phyloP scores from a whole-genome alignment of 2,113 vertebrate species.

The Tragelaphus strepsiceros region DNA sequence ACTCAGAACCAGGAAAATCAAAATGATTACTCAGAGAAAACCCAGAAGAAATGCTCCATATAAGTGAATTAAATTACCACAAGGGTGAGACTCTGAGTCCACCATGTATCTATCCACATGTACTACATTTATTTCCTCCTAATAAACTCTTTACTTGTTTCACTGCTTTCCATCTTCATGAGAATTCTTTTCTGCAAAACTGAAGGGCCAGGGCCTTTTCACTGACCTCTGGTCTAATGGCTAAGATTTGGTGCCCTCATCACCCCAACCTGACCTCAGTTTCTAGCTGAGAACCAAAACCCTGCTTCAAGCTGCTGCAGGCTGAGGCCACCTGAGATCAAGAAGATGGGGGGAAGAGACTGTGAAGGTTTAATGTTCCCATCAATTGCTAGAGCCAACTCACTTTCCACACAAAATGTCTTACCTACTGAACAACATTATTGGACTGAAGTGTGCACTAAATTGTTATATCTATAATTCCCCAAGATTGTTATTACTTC shows the following conservation, averaged over 20 bases:
- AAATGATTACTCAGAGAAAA: neutral
- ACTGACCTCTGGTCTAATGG: neutral
- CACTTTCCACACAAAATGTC: slow-evolving; percentile 24
- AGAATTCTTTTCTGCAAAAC: neutral
- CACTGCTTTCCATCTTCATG: neutral
- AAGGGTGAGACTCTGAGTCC: neutral
- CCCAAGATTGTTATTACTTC: slow-evolving; percentile 27
- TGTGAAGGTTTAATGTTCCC: neutral
- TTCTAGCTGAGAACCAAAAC: neutral
- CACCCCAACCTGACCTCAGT: neutral
- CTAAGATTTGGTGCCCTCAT: neutral
- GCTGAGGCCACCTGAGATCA: neutral
- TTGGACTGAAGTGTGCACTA: slow-evolving; percentile 42
- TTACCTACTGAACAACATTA: slow-evolving; percentile 25
- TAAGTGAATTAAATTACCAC: neutral
- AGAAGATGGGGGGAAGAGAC: neutral
- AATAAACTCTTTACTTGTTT: neutral
- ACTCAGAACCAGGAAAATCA: neutral
- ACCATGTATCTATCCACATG: neutral
- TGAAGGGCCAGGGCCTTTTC: neutral
- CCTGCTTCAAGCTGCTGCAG: neutral
- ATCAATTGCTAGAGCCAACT: slow-evolving; percentile 9
- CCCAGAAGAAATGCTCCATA: neutral
- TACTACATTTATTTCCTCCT: neutral
- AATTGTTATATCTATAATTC: slow-evolving; percentile 51